phyloP scores from a whole-genome alignment of 2,888 invertebrate genomes.

The Choreutis nemorana region DNA sequence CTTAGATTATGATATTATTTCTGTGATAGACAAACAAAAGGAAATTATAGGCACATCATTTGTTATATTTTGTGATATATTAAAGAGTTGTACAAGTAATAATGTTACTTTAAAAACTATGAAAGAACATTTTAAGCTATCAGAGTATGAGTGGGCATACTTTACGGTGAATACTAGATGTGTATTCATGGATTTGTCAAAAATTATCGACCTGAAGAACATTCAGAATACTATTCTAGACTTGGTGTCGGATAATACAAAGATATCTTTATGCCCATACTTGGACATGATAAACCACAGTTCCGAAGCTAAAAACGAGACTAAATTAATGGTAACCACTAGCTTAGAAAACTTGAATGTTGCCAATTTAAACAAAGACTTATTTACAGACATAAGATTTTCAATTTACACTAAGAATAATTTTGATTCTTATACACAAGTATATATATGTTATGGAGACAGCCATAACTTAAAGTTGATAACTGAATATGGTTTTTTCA shows the following conservation, averaged over 20 bases:
- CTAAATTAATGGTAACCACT: constrained; percentile 38
- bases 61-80: constrained; percentile 49
- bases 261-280: constrained; percentile 84
- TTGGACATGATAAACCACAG: constrained; percentile 92
- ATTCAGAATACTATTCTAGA: constrained; percentile 37
- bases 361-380: constrained; percentile 26
- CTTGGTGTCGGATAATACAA: constrained; percentile 65
- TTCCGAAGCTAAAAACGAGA: constrained; percentile 64
- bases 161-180: constrained; percentile 86
- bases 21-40: constrained; percentile 59
- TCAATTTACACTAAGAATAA: constrained; percentile 54
- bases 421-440: constrained; percentile 73
- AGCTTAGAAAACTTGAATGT: constrained; percentile 32
- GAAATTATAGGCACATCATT: constrained; percentile 48
- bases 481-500: constrained; percentile 86
- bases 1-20: constrained; percentile 66
- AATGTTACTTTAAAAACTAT: constrained; percentile 43
- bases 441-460: constrained; percentile 89
- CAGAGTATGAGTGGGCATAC: constrained; percentile 80
- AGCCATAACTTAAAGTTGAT: constrained; percentile 84
- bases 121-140: constrained; percentile 50
- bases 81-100: constrained; percentile 31
- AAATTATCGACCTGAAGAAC: constrained; percentile 46
- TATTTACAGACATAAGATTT: constrained; percentile 47
- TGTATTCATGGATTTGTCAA: constrained; percentile 72